Percentiles rank a stretch among this genome's conserved stretches.
Conservation (phyloP, 1,140 invertebrate species). For the Hycleus cichorii region DNA sequence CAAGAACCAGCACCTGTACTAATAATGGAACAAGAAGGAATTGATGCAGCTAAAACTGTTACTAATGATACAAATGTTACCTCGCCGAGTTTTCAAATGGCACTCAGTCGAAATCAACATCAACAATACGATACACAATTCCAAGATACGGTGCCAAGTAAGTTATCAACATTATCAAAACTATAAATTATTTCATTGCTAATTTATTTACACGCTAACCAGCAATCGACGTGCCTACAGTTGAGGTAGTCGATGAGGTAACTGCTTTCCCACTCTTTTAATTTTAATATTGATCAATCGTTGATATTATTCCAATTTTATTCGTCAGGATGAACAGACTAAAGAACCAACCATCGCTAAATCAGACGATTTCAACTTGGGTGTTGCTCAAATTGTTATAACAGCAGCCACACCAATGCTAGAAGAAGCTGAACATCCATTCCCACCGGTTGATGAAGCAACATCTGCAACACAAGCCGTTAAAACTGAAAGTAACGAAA, state of each 20-base stretch:
- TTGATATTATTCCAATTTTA: not conserved
- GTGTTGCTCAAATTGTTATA: constrained; percentile 79
- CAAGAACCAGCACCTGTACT: constrained; percentile 35
- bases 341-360: not conserved
- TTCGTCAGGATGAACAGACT: not conserved
- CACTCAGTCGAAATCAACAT: constrained; percentile 62
- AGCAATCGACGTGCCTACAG: constrained; percentile 39
- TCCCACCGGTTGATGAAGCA: constrained; percentile 49
- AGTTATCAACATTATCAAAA: constrained; percentile 11
- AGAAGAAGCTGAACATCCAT: constrained; percentile 65
- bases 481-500: constrained; percentile 7
- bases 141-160: constrained; percentile 31
- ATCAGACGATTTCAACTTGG: constrained; percentile 48
- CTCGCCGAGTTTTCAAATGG: constrained; percentile 56
- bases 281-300: constrained; percentile 1
- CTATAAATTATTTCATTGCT: not conserved
- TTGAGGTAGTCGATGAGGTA: constrained; percentile 39
- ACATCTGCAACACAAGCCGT: not conserved
- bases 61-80: constrained; percentile 24
- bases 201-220: too few species aligned
- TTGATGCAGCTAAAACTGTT: constrained; percentile 13
- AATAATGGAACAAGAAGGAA: constrained; percentile 23
- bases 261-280: not conserved
- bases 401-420: constrained; percentile 82
- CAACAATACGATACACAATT: constrained; percentile 70